Evolutionary conservation across 1,140 invertebrate genomes (phyloP).

Genomic region (Hycleus cichorii): DNA sequence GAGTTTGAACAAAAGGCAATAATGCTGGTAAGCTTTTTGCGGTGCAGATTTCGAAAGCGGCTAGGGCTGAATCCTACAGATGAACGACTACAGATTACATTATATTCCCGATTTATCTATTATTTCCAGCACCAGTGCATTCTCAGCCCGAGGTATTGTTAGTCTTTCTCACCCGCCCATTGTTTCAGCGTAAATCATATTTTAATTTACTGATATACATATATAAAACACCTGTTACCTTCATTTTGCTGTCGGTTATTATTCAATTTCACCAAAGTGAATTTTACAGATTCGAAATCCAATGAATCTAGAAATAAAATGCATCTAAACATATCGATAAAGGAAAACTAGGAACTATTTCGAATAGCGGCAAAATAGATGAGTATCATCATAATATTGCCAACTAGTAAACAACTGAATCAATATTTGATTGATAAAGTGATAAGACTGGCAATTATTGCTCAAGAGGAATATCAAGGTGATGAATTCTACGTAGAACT

Average conservation of each 20-base stretch:
- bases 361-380: too few relatives aligned
- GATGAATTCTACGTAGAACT: too few relatives aligned
- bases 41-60: slow-evolving; percentile 27
- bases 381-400: too few relatives aligned
- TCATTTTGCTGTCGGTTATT: slow-evolving; percentile 1
- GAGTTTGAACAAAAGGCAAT: slow-evolving; percentile 20
- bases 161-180: slow-evolving; percentile 26
- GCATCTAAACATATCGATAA: too few relatives aligned
- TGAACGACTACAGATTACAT: slow-evolving; percentile 28
- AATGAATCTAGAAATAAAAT: too few relatives aligned
- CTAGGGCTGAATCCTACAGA: slow-evolving; percentile 26
- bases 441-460: too few relatives aligned
- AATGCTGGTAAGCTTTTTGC: slow-evolving; percentile 19
- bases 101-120: slow-evolving; percentile 30
- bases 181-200: slow-evolving; percentile 28
- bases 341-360: too few relatives aligned
- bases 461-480: too few relatives aligned
- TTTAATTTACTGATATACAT: slow-evolving; percentile 24
- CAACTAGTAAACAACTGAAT: too few relatives aligned
- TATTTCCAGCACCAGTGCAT: slow-evolving; percentile 26
- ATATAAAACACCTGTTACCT: slow-evolving; percentile 10
- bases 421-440: too few relatives aligned
- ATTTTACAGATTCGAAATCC: too few relatives aligned
- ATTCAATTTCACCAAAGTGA: too few relatives aligned
- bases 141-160: slow-evolving; percentile 27